A percentile compares a stretch with the other conserved stretches of the same genome.
phyloP scores from a whole-genome alignment of 2,888 invertebrate genomes.

The Cephus nigrinus region DNA sequence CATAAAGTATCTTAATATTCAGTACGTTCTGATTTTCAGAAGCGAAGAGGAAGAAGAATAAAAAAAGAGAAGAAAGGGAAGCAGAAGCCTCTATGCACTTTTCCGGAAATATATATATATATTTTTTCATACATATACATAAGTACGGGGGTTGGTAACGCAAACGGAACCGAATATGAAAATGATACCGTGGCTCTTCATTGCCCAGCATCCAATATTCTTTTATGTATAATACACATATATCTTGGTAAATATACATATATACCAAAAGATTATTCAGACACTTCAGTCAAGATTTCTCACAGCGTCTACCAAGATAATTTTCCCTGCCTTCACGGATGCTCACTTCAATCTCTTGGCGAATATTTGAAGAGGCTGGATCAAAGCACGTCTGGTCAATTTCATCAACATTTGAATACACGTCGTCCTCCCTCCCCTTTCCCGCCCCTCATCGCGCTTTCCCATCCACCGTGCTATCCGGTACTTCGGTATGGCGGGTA shows the following conservation, averaged over 20 bases:
- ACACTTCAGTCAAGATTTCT: not conserved
- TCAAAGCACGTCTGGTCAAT: conserved; percentile 67
- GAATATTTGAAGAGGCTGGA: conserved; percentile 65
- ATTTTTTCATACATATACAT: not conserved
- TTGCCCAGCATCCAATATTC: not conserved
- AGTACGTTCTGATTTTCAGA: conserved; percentile 17
- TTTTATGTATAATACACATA: not conserved
- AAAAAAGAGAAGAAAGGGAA: not conserved
- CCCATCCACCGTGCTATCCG: not conserved
- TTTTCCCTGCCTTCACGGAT: conserved; percentile 57
- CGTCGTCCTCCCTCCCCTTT: conserved; percentile 28
- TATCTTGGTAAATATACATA: not conserved
- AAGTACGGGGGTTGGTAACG: not conserved
- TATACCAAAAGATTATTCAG: not conserved
- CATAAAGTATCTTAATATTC: conserved; percentile 25
- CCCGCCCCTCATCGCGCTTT: conserved; percentile 24
- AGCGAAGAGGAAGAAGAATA: not conserved
- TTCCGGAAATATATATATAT: not conserved
- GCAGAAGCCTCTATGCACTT: not conserved
- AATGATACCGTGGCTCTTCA: too few relatives aligned
- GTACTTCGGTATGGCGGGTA: not conserved
- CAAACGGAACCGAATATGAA: too few relatives aligned
- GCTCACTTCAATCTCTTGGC: conserved; percentile 65
- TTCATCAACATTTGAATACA: conserved; percentile 67
- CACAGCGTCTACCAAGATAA: conserved; percentile 41